Conservation (phyloP, 1,140 invertebrate species). For the Drosophila burlai region DNA sequence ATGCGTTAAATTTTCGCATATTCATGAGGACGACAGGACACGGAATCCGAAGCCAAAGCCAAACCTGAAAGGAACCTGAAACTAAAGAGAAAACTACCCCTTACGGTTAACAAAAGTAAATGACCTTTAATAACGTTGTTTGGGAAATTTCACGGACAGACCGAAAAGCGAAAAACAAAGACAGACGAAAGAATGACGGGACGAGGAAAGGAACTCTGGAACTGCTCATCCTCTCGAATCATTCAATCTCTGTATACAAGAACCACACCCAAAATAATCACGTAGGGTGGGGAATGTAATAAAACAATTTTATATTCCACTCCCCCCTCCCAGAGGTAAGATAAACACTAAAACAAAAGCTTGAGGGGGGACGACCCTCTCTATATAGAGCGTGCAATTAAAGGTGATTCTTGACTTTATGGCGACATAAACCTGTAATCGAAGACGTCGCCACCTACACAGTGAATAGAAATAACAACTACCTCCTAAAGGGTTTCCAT, state of each 20-base stretch:
- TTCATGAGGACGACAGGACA: conserved; percentile 44
- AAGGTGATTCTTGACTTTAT: conserved; percentile 59
- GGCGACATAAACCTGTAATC: conserved; percentile 61
- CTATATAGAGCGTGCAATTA: conserved; percentile 35
- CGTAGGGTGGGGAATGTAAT: conserved; percentile 31
- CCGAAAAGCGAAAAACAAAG: conserved; percentile 30
- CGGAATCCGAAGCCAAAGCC: background rate
- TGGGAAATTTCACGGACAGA: conserved; percentile 59
- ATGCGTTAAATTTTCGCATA: conserved; percentile 71
- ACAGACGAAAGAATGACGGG: conserved; percentile 9
- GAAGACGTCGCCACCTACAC: conserved; percentile 20
- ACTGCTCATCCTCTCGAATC: conserved; percentile 36
- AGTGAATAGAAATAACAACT: conserved; percentile 3
- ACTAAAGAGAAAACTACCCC: conserved; percentile 62
- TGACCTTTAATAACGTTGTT: conserved; percentile 69
- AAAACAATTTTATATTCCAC: conserved; percentile 50
- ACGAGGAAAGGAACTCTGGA: background rate
- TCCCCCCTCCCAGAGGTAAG: conserved; percentile 39
- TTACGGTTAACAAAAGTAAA: conserved; percentile 55
- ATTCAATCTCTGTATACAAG: conserved; percentile 45
- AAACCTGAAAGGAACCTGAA: conserved; percentile 32
- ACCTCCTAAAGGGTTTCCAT: background rate
- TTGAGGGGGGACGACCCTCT: background rate
- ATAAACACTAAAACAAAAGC: conserved; percentile 56
- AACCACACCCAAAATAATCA: conserved; percentile 51